Base-by-base conservation (phyloP, 1,140 invertebrate genomes). In the Micrasema minimum region DNA sequence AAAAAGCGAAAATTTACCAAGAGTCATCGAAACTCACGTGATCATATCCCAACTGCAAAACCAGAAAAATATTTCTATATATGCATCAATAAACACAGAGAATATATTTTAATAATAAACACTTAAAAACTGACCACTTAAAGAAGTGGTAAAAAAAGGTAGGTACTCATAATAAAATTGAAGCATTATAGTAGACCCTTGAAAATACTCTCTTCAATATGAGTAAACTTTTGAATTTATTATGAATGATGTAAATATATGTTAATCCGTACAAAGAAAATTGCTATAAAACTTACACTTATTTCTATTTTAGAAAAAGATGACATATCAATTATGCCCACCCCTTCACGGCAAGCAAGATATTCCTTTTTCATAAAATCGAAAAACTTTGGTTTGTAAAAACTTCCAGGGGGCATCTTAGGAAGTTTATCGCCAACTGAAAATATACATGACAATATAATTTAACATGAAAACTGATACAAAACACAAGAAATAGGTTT, bases 271-370 rank as follows among this genome's bases (percentile, higher is more conserved):
- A 46, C 43, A 14, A 46, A 46, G n/a, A n/a, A n/a, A n/a, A 18
- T 59, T 62, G 22, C 7, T 10, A 18, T 41, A 20, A 7, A 38
- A 80, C 78, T 79, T 81, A 92, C 90, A 82, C 87, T 90, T 45
- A 95, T 87, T 83, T 92, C 89, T 74, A 94, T 89, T 81, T 95
- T 95, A 20, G 91, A 90, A 84, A 94, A 95, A 7, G 91, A 93
- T 35, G 92, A 93, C 89, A 95, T 94, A 80, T 95, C 93, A 71
- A 94, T 90, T 37, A 95, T 85, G 71, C 91, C 91, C 31, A 94
- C 92, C 35, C 90, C 86, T 83, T 94, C 91, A 61, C 90, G 83
- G 77, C 92, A 94, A 2, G 93, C 92, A 76, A 87, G 81, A 82
- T 93, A 95, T 80, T 95, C 93, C 76, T 89, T 85, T 73, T 86